Base-by-base conservation (phyloP, 2,888 invertebrate species). In the Scelioninae gen. 1 region DNA sequence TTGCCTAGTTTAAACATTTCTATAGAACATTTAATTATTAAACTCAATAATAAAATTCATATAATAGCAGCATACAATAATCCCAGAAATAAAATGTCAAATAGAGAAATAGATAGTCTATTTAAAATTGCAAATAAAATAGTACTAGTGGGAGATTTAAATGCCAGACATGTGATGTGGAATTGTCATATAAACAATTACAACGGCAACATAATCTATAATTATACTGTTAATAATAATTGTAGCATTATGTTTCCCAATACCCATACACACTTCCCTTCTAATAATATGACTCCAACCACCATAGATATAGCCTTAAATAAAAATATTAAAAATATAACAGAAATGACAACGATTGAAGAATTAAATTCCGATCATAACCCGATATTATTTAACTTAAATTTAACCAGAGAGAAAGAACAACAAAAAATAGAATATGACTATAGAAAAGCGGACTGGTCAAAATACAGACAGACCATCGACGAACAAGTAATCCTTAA, bases 221-320 rank as follows among this genome's bases (percentile, higher is more conserved):
- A 85, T 0, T 86, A 84, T 8, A 13, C 47, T n/a, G 55, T 71
- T 49, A 63, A 84, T n/a, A 85, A 78, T 47, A 87, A 85, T 38
- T 85, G 78, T 32, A 62, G 0, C 1, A 34, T 88, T 1, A 29
- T 83, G 13, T 85, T 62, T 56, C 83, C 87, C 3, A 51, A 85
- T n/a, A 77, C 82, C 62, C 86, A 85, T 0, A 88, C 86, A 9
- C 78, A 85, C 23, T 86, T 76, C 38, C 87, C 87, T 6, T 7
- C 55, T 1, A 88, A 86, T 29, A 79, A 75, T 29, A 83, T 40
- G 3, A 86, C 84, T 7, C 86, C 88, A 8, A 82, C 72, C 56
- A 86, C 85, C 34, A 85, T 88, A 75, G 86, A 88, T 47, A 82
- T 88, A 69, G 84, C 79, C 29, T 34, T 88, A 10, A 86, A 81